Evolutionary conservation across 2,888 invertebrate genomes (phyloP), one percentile per base, ranked within the genome.

Genomic region (Parelbella ahira): DNA sequence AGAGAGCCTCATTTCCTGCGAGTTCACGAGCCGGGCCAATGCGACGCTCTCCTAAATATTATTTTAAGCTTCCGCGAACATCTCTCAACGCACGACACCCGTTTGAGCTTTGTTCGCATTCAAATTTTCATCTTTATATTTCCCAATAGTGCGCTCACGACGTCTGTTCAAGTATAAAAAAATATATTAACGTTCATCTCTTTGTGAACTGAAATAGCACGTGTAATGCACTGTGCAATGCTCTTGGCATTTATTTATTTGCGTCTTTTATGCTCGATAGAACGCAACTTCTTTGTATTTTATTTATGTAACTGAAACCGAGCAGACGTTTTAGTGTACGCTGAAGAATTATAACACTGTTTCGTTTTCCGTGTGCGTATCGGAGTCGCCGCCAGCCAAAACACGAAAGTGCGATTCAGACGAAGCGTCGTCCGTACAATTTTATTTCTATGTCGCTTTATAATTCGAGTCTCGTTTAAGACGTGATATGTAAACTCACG

Each of bases 1-100:
- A 75, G 77, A 74, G 73, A 71, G 71, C 65, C 80, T 84, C 82
- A 84, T 87, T 87, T 87, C 86, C 86, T 80, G 74, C 50, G 56
- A 68, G 68, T 65, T 68, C 69, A 60, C 63, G 64, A 68, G 68
- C 60, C 63, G 58, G 58, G 58, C 59, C 63, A 62, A 65, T 68
- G 64, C 66, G 67, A 67, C 67, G 65, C 67, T 58, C 64, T 75
- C 64, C 71, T 62, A 78, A 83, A 82, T 82, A 81, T 83, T 82
- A 82, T 84, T 82, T 82, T 70, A 74, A 78, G 73, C 79, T 77
- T 74, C 70, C 74, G 67, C 68, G 65, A 74, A 75, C 77, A 73
- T 76, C 74, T 76, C 71, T 73, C 72, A 71, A 75, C 70, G 71
- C 70, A 72, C 69, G 64, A 68, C 64, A 61, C 60, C 57, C 54